A percentile compares a stretch with the other conserved stretches of the same genome.
These are phyloP conservation scores for Solenopsis fugax DNA, from an alignment of 1,140 invertebrate genomes.

Conservation along the genomic window DNA sequence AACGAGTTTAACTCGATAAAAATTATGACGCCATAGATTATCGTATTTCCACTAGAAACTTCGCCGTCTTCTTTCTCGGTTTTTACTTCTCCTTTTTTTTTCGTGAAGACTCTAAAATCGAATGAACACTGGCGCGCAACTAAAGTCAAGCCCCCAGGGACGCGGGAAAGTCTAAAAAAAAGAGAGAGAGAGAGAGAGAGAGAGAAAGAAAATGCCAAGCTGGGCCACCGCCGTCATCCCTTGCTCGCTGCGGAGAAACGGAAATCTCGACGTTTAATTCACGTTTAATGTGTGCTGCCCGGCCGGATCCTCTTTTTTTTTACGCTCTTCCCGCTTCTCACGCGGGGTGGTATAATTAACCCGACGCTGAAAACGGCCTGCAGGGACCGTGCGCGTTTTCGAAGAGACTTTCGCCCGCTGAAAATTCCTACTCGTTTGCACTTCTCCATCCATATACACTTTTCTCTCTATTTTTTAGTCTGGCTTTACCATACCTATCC, in stretches of 20 bases:
- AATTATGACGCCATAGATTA: slow-evolving; percentile 56
- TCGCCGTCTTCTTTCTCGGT: slow-evolving; percentile 20
- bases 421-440: slow-evolving; percentile 76
- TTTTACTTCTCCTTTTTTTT: slow-evolving; percentile 40
- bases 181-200: background rate
- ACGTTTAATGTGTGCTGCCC: slow-evolving; percentile 76
- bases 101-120: slow-evolving; percentile 56
- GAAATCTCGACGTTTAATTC: slow-evolving; percentile 77
- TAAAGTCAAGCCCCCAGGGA: slow-evolving; percentile 64
- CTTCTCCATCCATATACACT: slow-evolving; percentile 63
- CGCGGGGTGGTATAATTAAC: slow-evolving; percentile 76
- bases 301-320: slow-evolving; percentile 59
- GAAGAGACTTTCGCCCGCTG: slow-evolving; percentile 71
- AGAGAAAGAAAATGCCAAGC: slow-evolving; percentile 59
- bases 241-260: slow-evolving; percentile 67
- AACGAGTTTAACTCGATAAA: slow-evolving; percentile 61
- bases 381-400: slow-evolving; percentile 74
- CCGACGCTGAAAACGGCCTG: slow-evolving; percentile 74
- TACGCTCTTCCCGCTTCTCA: slow-evolving; percentile 64
- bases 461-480: slow-evolving; percentile 61
- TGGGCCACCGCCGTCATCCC: slow-evolving; percentile 67
- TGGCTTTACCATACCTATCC: slow-evolving; percentile 37
- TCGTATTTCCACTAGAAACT: slow-evolving; percentile 48
- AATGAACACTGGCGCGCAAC: slow-evolving; percentile 63
- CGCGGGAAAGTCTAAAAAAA: slow-evolving; percentile 27